A percentile compares a stretch with the other conserved stretches of the same genome.
phyloP scores from a whole-genome alignment of 2,113 vertebrate species.

The Tragelaphus buxtoni region DNA sequence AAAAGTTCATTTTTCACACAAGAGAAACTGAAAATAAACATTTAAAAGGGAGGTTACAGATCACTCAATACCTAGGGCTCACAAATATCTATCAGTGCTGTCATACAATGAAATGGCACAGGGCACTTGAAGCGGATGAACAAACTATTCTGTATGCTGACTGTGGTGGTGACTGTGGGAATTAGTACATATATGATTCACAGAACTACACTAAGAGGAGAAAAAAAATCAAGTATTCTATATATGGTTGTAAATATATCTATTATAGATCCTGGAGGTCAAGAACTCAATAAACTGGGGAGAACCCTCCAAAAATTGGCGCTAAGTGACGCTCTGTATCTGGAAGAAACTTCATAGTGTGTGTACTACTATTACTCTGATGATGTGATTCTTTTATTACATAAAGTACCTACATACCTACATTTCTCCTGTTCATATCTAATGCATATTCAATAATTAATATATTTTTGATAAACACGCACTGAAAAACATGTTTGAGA shows the following conservation, averaged over 20 bases:
- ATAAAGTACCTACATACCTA: background rate
- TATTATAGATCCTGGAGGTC: background rate
- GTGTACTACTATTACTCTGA: background rate
- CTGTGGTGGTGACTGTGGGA: background rate
- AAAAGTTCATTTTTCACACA: conserved; percentile 93
- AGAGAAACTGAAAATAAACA: conserved; percentile 84
- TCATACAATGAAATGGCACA: background rate
- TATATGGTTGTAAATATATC: background rate
- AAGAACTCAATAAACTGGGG: background rate
- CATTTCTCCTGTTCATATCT: background rate
- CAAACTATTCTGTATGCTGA: background rate
- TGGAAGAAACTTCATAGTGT: background rate
- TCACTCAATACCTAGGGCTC: background rate
- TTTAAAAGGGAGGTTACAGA: background rate
- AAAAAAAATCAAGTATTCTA: background rate
- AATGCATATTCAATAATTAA: background rate
- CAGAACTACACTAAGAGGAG: background rate
- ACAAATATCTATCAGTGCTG: background rate
- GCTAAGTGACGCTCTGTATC: background rate
- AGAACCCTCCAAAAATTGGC: background rate
- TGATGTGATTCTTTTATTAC: background rate
- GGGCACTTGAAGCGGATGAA: background rate
- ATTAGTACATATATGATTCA: background rate
- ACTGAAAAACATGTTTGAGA: background rate
- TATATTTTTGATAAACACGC: background rate